These are phyloP conservation scores for Phylloscopus whistleri DNA, from an alignment of 2,113 vertebrate species.

Conservation along the genomic window DNA sequence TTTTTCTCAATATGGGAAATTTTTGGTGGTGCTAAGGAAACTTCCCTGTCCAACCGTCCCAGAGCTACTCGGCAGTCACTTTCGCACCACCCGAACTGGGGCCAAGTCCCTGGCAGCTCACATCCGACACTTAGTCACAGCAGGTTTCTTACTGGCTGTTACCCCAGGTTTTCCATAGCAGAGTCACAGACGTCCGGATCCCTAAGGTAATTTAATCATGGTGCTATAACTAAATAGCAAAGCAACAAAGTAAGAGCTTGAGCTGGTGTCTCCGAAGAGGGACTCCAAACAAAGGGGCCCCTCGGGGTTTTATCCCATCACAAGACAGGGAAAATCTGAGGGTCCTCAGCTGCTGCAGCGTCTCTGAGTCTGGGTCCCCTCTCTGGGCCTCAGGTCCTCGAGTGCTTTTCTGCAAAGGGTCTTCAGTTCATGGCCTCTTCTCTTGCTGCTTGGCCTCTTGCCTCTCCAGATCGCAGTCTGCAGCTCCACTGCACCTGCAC, in stretches of 20 bases:
- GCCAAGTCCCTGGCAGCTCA: background rate
- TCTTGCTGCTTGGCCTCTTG: background rate
- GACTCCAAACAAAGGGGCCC: background rate
- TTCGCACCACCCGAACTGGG: background rate
- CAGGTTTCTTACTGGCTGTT: background rate
- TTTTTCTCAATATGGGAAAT: background rate
- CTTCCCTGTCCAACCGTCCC: background rate
- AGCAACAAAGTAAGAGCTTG: background rate
- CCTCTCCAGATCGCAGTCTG: background rate
- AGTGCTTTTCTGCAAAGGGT: background rate
- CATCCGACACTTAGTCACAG: too few species aligned
- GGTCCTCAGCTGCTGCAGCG: background rate
- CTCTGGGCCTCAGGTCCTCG: background rate
- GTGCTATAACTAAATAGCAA: background rate
- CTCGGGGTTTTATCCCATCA: background rate
- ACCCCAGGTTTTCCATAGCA: background rate
- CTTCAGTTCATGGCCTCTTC: background rate
- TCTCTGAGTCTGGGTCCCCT: background rate
- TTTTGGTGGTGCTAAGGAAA: background rate
- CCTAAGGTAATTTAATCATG: background rate
- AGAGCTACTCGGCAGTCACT: background rate
- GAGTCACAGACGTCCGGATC: fast-evolving
- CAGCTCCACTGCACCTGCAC: background rate
- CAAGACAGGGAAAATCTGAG: background rate
- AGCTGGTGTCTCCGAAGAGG: background rate